Evolutionary conservation across 1,140 invertebrate species (phyloP).

Genomic region (Diprion similis): DNA sequence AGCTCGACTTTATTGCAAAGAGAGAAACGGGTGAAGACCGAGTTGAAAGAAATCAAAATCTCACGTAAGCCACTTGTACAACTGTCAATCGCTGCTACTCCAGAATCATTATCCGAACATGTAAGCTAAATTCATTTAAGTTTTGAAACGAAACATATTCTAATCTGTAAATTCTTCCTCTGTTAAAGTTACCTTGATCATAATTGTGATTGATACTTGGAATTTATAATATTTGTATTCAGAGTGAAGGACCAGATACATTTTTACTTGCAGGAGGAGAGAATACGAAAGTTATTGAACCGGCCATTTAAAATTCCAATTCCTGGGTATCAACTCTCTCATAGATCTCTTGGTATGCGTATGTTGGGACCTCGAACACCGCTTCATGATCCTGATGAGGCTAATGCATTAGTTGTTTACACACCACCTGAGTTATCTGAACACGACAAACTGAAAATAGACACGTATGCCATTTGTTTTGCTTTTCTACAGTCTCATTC

Average conservation of each 20-base stretch:
- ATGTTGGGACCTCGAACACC: constrained; percentile 74
- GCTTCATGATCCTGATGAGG: constrained; percentile 92
- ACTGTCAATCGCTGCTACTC: constrained; percentile 42
- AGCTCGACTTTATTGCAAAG: constrained; percentile 29
- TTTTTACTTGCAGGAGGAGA: constrained; percentile 68
- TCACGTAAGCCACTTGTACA: constrained; percentile 45
- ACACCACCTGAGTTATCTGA: constrained; percentile 81
- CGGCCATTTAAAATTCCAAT: constrained; percentile 96
- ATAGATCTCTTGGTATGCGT: constrained; percentile 77
- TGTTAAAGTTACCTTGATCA: not conserved
- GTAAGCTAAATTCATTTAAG: constrained; percentile 40
- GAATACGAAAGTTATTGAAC: constrained; percentile 84
- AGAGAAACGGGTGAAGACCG: constrained; percentile 41
- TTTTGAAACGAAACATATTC: constrained; percentile 19
- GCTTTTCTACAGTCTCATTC: no score
- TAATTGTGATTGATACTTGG: not conserved
- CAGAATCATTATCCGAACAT: constrained; percentile 56
- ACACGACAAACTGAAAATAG: constrained; percentile 83
- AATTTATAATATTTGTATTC: constrained; percentile 15
- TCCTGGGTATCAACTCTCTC: constrained; percentile 83
- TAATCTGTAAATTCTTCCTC: constrained; percentile 20
- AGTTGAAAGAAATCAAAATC: constrained; percentile 44
- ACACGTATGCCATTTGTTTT: constrained; percentile 60
- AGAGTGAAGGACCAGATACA: constrained; percentile 16
- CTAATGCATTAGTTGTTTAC: constrained; percentile 92